Evolutionary conservation across 1,140 invertebrate species (phyloP).

Genomic region (Papilio aristodemus): DNA sequence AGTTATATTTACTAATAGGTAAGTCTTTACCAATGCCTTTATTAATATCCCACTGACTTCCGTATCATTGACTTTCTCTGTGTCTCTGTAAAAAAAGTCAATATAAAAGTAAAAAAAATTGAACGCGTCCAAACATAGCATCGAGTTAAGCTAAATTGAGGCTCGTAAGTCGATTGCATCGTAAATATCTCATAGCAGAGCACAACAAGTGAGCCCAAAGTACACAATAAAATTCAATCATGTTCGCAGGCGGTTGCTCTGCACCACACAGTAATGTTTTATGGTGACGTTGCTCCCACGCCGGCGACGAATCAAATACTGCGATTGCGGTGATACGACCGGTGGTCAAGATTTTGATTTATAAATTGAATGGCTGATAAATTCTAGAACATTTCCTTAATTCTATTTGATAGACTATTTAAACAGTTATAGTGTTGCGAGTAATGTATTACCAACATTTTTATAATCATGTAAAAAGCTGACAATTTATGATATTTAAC

Average conservation of each 20-base stretch:
- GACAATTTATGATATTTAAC: too few relatives aligned
- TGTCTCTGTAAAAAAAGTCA: not conserved
- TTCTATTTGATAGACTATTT: too few relatives aligned
- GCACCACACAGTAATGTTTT: slow-evolving; percentile 62
- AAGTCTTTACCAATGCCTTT: too few relatives aligned
- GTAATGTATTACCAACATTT: not conserved
- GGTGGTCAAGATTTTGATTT: slow-evolving; percentile 22
- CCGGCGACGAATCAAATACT: slow-evolving; percentile 47
- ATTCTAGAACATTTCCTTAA: not conserved
- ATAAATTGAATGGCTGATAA: slow-evolving; percentile 2
- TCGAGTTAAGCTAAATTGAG: slow-evolving; percentile 28
- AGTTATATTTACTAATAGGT: too few relatives aligned
- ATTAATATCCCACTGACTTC: not conserved
- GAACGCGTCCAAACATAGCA: slow-evolving; percentile 11
- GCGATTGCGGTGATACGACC: slow-evolving; percentile 39
- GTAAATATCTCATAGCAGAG: slow-evolving; percentile 41
- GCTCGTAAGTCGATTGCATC: slow-evolving; percentile 31
- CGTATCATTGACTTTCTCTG: slow-evolving; percentile 1
- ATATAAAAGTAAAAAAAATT: slow-evolving; percentile 24
- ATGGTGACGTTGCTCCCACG: slow-evolving; percentile 74
- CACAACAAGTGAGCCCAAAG: slow-evolving; percentile 42
- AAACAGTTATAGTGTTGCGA: too few relatives aligned
- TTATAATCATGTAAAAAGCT: too few relatives aligned
- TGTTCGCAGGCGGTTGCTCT: slow-evolving; percentile 56
- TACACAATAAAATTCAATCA: slow-evolving; percentile 71